Evolutionary conservation across 2,797 vertebrate genomes (phyloP).

Genomic region (Oophaga sylvatica): DNA sequence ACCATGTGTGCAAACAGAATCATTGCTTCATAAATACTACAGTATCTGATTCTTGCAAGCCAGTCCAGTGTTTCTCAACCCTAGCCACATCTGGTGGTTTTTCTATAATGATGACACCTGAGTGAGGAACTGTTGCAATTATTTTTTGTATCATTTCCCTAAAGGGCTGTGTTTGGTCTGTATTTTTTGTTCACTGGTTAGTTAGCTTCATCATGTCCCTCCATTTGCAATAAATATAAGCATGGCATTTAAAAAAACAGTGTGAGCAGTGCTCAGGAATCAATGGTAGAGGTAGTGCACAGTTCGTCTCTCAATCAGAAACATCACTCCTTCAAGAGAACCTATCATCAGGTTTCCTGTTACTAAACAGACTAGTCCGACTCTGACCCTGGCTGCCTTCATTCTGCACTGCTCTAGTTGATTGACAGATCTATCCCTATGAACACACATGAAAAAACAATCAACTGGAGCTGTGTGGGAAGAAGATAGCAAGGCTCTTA

Average conservation of each 20-base stretch:
- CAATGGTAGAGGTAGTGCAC: not conserved
- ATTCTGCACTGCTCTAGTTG: too few relatives aligned
- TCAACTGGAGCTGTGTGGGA: too few relatives aligned
- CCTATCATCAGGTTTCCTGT: too few relatives aligned
- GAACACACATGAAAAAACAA: too few relatives aligned
- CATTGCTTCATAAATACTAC: not conserved
- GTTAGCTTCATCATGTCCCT: not conserved
- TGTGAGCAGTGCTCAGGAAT: not conserved
- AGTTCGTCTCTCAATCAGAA: not conserved
- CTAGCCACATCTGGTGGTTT: constrained; percentile 16
- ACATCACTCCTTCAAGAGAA: not conserved
- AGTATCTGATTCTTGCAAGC: not conserved
- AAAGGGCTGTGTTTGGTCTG: not conserved
- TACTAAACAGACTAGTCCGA: too few relatives aligned
- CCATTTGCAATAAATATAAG: not conserved
- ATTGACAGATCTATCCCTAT: too few relatives aligned
- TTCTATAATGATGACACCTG: constrained; percentile 5
- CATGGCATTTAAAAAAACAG: not conserved
- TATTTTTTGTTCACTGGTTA: not conserved
- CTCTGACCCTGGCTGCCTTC: too few relatives aligned
- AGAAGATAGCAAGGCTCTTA: too few relatives aligned
- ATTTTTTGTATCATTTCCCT: constrained; percentile 9
- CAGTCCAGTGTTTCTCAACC: constrained; percentile 18
- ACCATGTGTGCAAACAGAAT: not conserved
- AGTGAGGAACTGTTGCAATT: constrained; percentile 24